Conservation (phyloP, 2,113 vertebrate species). For the Rattus rattus region DNA sequence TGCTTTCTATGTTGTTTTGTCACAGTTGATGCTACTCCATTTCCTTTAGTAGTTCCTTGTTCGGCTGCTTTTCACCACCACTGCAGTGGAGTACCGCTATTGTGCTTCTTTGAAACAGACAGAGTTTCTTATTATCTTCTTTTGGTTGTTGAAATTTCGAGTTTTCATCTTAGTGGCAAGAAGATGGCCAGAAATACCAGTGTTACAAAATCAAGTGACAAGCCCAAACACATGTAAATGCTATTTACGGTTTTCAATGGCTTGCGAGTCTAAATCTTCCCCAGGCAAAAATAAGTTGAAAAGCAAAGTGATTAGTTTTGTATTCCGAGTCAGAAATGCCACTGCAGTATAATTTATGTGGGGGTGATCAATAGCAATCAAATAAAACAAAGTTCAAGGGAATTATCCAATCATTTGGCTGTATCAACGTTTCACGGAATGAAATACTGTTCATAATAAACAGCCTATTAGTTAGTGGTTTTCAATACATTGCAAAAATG, state of each 20-base stretch:
- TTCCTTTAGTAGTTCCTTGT: background rate
- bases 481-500: slow-evolving; percentile 2
- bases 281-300: slow-evolving; percentile 33
- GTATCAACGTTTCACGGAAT: background rate
- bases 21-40: background rate
- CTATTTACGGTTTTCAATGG: slow-evolving; percentile 27
- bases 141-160: slow-evolving; percentile 34
- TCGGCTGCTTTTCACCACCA: background rate
- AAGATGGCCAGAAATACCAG: slow-evolving; percentile 54
- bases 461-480: background rate
- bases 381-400: slow-evolving; percentile 52
- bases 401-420: slow-evolving; percentile 47
- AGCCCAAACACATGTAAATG: slow-evolving; percentile 19
- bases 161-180: slow-evolving; percentile 29
- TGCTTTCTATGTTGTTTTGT: background rate
- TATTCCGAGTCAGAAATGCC: slow-evolving; percentile 29
- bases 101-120: background rate
- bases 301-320: slow-evolving; percentile 37
- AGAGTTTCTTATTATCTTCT: slow-evolving; percentile 15
- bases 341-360: slow-evolving; percentile 36
- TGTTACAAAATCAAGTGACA: slow-evolving; percentile 59
- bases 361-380: slow-evolving; percentile 46
- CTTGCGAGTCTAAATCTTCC: slow-evolving; percentile 33
- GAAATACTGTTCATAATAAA: slow-evolving; percentile 57
- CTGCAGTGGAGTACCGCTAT: background rate